Conservation (phyloP, 2,113 vertebrate genomes). For the Peromyscus leucopus region DNA sequence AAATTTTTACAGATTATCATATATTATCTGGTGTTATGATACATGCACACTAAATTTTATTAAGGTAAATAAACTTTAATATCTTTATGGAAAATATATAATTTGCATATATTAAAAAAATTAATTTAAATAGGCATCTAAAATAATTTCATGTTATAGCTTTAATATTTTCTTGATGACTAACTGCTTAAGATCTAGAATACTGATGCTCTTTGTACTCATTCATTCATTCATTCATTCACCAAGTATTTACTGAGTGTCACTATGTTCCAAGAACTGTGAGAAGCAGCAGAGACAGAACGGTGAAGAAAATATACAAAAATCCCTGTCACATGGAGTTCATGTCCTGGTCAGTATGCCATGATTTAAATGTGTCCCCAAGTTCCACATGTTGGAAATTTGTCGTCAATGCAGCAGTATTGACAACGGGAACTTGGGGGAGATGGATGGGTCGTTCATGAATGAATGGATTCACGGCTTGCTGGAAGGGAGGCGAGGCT, state of each 20-base stretch:
- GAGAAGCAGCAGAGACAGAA: background rate
- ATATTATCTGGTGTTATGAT: background rate
- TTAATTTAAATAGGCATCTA: background rate
- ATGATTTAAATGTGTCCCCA: background rate
- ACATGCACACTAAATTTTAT: background rate
- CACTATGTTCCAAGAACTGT: background rate
- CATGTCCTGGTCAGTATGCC: background rate
- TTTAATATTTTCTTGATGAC: constrained; percentile 53
- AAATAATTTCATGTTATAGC: background rate
- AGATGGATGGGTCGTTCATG: background rate
- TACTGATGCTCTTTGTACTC: background rate
- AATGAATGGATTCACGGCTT: background rate
- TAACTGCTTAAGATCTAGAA: constrained; percentile 30
- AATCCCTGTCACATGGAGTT: background rate
- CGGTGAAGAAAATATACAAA: background rate
- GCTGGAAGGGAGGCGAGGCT: background rate
- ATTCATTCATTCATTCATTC: background rate
- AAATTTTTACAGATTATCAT: background rate
- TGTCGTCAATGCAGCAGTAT: background rate
- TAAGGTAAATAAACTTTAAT: constrained; percentile 22
- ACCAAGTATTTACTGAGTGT: background rate
- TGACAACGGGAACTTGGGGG: background rate
- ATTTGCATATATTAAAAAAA: background rate
- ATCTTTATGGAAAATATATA: constrained; percentile 37
- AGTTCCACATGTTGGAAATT: background rate